These are phyloP conservation scores for Iselma pallidipennis DNA, from an alignment of 2,888 invertebrate genomes.

Conservation along the genomic window DNA sequence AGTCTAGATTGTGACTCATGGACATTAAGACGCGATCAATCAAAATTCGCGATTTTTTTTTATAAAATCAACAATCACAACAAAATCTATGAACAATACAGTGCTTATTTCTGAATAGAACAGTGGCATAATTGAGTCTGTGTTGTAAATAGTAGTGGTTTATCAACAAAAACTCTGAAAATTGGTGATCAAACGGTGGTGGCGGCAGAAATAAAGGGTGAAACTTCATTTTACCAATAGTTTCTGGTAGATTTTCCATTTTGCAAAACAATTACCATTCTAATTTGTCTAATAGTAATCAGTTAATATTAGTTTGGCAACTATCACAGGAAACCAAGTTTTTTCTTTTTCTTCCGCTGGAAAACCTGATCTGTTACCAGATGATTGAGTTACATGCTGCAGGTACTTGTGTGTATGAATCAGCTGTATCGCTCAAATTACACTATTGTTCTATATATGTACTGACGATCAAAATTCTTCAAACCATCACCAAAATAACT, in stretches of 20 bases:
- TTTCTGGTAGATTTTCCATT: too few species aligned
- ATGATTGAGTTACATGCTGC: slow-evolving; percentile 37
- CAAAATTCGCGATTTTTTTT: slow-evolving; percentile 34
- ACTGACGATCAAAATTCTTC: too few species aligned
- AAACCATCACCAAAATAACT: slow-evolving; percentile 19
- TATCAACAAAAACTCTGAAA: too few species aligned
- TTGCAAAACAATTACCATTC: neutral
- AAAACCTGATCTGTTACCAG: slow-evolving; percentile 37
- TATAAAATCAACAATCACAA: neutral
- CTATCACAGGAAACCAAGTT: slow-evolving; percentile 1
- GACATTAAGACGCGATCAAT: slow-evolving; percentile 40
- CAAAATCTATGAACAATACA: too few species aligned
- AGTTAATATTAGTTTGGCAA: neutral
- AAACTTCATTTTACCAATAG: too few species aligned
- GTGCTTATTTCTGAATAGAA: too few species aligned
- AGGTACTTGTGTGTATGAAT: slow-evolving; percentile 25
- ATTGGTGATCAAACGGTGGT: too few species aligned
- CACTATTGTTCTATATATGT: slow-evolving; percentile 22
- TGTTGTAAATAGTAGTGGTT: too few species aligned
- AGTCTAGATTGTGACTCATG: slow-evolving; percentile 49
- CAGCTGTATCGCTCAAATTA: slow-evolving; percentile 21
- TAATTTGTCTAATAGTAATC: too few species aligned
- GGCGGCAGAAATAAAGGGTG: too few species aligned
- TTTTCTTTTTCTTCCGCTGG: slow-evolving; percentile 14
- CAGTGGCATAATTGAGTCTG: neutral